Base-by-base conservation (phyloP, 2,888 invertebrate genomes). In the Cheilosia grossa region DNA sequence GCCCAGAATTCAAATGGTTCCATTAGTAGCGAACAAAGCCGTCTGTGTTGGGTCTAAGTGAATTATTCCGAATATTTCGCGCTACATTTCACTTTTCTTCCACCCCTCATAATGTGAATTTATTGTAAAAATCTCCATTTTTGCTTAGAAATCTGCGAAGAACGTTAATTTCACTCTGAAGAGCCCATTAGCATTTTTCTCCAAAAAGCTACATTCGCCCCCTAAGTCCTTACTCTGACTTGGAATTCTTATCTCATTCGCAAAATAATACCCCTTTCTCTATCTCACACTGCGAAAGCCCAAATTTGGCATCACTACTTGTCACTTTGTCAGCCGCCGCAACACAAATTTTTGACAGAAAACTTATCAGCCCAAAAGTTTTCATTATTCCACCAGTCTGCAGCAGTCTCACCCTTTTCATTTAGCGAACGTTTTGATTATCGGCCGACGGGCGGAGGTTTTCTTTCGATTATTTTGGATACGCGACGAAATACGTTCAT, bases 321-420 rank as follows among this genome's bases (percentile, higher is more conserved):
- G 64, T 79, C 80, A 64, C 7, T 40, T 58, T 81, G 69, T 61
- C 61, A 78, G 61, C 61, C 66, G 19, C 33, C 24, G 30, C 21
- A 21, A 5, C 15, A 37, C 19, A 58, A 49, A 40, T 73, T 81
- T 80, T 67, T 83, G 83, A 83, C 83, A 83, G 74, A 83, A 69
- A 80, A 70, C 54, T 75, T 70, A 64, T 66, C 83, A 80, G 79
- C 63, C 54, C 79, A 59, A 42, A 64, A 58, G 19, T 73, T 75
- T 42, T 53, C 33, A 54, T 30, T 27, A 19, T 75, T 77, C 27
- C 15, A 10, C 24, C 10, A 51, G 27, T 64, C 56, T 63, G 21
- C 21, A 1, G 5, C 24, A 27, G 27, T 27, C 27, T 27, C 69
- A 53, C 9, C 73, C 63, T 79, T 54, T 83, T 70, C 19, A 64